Evolutionary conservation across 2,888 invertebrate species (phyloP).

Genomic region (Dicycla oo): DNA sequence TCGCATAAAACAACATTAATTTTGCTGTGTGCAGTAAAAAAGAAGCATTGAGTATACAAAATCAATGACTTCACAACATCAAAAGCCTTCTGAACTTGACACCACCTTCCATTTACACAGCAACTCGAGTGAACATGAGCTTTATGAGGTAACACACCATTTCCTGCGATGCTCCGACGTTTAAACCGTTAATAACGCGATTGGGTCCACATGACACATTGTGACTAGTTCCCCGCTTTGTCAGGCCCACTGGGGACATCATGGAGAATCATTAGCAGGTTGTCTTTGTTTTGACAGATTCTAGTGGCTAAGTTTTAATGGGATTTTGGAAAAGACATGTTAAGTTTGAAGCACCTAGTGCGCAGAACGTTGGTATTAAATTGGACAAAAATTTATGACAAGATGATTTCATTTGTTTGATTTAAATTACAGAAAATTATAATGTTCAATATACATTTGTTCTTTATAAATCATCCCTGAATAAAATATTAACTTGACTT

Average conservation of each 20-base stretch:
- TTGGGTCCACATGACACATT: constrained; percentile 22
- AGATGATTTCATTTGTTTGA: not conserved
- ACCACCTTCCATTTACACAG: constrained; percentile 5
- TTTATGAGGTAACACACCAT: constrained; percentile 20
- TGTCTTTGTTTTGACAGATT: constrained; percentile 48
- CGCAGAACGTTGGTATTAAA: not conserved
- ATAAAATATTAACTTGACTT: not conserved
- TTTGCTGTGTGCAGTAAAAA: not conserved
- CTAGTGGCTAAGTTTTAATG: constrained; percentile 41
- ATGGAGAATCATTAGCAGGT: constrained; percentile 50
- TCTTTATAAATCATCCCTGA: not conserved
- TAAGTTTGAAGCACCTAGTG: too few species aligned
- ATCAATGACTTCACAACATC: not conserved
- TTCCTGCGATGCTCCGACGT: constrained; percentile 10
- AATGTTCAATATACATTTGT: not conserved
- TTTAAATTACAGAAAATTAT: not conserved
- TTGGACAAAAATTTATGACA: not conserved
- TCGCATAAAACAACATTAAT: not conserved
- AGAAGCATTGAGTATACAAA: too few species aligned
- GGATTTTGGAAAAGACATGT: constrained; percentile 15
- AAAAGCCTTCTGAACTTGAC: constrained; percentile 3
- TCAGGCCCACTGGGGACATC: constrained; percentile 14
- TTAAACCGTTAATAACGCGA: constrained; percentile 30
- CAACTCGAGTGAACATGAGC: constrained; percentile 8
- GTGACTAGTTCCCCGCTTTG: constrained; percentile 35